Evolutionary conservation across 2,113 vertebrate genomes (phyloP), one percentile per base, ranked within the genome.

Genomic region (Paramormyrops kingsleyae): DNA sequence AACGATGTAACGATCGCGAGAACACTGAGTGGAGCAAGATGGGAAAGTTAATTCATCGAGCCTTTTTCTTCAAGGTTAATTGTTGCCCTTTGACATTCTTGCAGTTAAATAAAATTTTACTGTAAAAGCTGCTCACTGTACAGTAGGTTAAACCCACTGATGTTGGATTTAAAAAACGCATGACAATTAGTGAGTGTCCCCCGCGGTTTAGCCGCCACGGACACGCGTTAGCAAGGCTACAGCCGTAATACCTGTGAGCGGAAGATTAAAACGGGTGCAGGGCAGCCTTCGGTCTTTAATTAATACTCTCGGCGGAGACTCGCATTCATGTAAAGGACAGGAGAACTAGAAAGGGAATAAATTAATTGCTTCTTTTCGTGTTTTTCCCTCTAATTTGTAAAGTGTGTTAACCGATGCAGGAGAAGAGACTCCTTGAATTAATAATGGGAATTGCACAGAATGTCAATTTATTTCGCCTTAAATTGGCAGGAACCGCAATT

Each of bases 251-350:
- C 83, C 83, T 44, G 50, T 27, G 46, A 13, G 47, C 10, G 39
- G 85, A 47, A 87, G 47, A 53, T 53, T 19, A 80, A 77, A 80
- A 80, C 35, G 9, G 74, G 13, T 80, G 74, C 35, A 7, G 74
- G 74, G 4, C 35, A 19, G 35, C 35, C 46, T 56, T 35, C 85
- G 17, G 13, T 27, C 47, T 87, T 56, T 87, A 53, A 56, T 83
- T 50, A 4, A 89, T 90, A 90, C 89, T 94, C 91, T 94, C 80
- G 90, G 91, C 88, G 93, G 93, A 95, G 95, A 92, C 93, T 95
- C 93, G 93, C 94, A 92, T 92, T 95, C 93, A 94, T 91, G 92
- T 94, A 93, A 95, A 94, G 93, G 92, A 92, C 93, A 92, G 66
- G 59, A 70, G 56, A 87, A 52, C 92, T 92, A 93, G 93, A 91